Evolutionary conservation across 2,113 vertebrate genomes (phyloP).

Genomic region (Erythrocebus patas): DNA sequence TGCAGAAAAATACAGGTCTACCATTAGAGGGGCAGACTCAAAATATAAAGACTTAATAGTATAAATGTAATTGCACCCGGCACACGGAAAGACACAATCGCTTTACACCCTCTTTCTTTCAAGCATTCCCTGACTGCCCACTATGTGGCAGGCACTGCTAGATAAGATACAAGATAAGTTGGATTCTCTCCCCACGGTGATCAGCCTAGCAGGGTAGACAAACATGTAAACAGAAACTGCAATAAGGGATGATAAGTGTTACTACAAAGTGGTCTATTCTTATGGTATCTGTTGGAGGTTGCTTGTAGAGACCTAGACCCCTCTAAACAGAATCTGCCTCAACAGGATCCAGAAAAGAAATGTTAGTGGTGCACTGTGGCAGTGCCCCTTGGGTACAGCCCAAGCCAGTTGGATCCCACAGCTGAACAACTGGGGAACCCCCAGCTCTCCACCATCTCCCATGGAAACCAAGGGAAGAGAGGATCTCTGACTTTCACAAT

Average conservation of each 20-base stretch:
- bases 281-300: background rate
- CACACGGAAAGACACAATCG: background rate
- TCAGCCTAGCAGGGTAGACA: background rate
- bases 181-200: slow-evolving; percentile 6
- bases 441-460: background rate
- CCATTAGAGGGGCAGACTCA: background rate
- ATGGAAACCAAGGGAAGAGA: background rate
- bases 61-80: slow-evolving; percentile 27
- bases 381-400: background rate
- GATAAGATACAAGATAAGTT: slow-evolving; percentile 46
- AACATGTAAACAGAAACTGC: slow-evolving; percentile 31
- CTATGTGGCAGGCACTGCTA: slow-evolving; percentile 58
- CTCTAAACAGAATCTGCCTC: background rate
- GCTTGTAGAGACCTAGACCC: background rate
- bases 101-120: slow-evolving; percentile 13
- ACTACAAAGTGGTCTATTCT: background rate
- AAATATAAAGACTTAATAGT: slow-evolving; percentile 24
- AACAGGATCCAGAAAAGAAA: background rate
- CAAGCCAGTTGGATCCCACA: background rate
- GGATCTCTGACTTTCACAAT: background rate
- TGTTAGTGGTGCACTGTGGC: background rate
- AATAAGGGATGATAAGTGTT: background rate
- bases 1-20: background rate
- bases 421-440: background rate
- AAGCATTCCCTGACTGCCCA: slow-evolving; percentile 49